These are phyloP conservation scores for Acanthosepion esculentum DNA, from an alignment of 2,888 invertebrate genomes.

Conservation along the genomic window DNA sequence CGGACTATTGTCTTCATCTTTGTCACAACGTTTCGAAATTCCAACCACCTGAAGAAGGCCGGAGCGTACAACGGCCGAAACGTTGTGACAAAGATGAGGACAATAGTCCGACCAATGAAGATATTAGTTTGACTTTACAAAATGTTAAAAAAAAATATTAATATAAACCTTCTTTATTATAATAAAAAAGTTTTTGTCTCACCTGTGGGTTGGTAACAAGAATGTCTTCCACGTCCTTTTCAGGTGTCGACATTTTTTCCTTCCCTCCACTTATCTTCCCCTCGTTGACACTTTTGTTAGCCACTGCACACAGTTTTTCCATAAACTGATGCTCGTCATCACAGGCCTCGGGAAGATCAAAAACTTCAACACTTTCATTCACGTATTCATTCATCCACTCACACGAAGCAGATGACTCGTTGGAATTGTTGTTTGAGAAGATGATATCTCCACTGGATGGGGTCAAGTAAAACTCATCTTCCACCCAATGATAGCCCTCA, in stretches of 20 bases:
- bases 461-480: slow-evolving; percentile 68
- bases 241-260: slow-evolving; percentile 41
- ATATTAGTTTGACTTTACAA: background rate
- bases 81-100: too few relatives aligned
- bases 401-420: slow-evolving; percentile 60
- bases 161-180: too few relatives aligned
- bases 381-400: slow-evolving; percentile 65
- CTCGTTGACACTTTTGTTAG: background rate
- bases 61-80: too few relatives aligned
- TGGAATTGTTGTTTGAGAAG: slow-evolving; percentile 62
- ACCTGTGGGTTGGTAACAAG: slow-evolving; percentile 41
- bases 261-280: background rate
- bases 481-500: slow-evolving; percentile 70
- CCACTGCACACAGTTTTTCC: slow-evolving; percentile 39
- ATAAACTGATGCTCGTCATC: slow-evolving; percentile 40
- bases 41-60: too few relatives aligned
- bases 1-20: too few relatives aligned
- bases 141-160: too few relatives aligned
- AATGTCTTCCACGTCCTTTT: slow-evolving; percentile 38
- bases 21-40: too few relatives aligned
- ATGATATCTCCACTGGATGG: slow-evolving; percentile 67
- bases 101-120: too few relatives aligned
- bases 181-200: background rate
- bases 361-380: slow-evolving; percentile 54
- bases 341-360: slow-evolving; percentile 25